Percentiles rank a stretch among this genome's conserved stretches.
Conservation (phyloP, 2,113 vertebrate genomes). For the Coptodon bakossiorum region DNA sequence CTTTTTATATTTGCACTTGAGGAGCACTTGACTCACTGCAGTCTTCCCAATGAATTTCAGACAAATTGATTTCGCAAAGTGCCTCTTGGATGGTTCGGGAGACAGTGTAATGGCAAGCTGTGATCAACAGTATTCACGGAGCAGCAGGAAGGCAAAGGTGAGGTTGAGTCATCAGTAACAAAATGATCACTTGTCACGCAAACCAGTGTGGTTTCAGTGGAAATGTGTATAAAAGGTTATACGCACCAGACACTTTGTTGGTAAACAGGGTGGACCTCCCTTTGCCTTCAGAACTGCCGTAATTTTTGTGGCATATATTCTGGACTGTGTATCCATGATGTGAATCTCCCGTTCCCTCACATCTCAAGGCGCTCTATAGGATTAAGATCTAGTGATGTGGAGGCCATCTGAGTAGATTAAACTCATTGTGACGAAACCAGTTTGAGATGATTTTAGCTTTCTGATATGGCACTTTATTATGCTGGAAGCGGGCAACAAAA, state of each 20-base stretch:
- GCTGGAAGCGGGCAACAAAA: neutral
- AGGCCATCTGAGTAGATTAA: neutral
- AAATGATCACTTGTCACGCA: neutral
- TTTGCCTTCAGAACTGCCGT: accelerated
- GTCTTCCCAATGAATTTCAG: neutral
- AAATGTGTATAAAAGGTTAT: neutral
- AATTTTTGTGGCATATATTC: neutral
- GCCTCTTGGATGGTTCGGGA: neutral
- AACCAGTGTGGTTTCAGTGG: neutral
- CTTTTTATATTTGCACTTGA: neutral
- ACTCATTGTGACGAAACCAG: neutral
- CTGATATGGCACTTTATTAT: accelerated
- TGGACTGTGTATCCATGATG: neutral
- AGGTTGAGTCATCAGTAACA: neutral
- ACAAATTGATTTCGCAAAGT: neutral
- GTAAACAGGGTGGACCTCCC: neutral
- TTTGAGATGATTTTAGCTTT: neutral
- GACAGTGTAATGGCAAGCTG: neutral
- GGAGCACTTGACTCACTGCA: neutral
- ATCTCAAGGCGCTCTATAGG: neutral
- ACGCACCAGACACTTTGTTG: neutral
- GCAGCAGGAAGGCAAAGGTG: neutral
- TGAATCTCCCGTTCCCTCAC: neutral
- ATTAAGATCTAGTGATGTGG: neutral
- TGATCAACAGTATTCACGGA: neutral